Percentiles rank a stretch among this genome's conserved stretches.
These are phyloP conservation scores for Paradisaea rubra DNA, from an alignment of 2,113 vertebrate genomes.

Conservation along the genomic window DNA sequence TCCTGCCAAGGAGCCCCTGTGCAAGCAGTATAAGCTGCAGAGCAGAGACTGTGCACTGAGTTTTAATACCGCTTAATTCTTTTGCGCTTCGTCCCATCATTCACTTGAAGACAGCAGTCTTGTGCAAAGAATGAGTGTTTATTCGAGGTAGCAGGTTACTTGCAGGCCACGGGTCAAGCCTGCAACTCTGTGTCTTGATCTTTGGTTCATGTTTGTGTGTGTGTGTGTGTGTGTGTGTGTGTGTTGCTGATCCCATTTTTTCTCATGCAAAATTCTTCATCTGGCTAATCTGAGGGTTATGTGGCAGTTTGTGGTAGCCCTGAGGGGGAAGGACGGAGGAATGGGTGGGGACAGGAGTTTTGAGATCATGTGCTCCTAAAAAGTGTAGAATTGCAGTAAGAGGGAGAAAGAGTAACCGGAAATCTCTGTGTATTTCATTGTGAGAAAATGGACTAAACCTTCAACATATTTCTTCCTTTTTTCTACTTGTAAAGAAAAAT, in stretches of 20 bases:
- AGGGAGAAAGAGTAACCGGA: neutral
- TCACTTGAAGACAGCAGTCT: neutral
- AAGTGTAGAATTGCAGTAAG: neutral
- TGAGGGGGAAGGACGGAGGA: neutral
- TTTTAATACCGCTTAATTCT: neutral
- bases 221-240: neutral
- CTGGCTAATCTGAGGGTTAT: neutral
- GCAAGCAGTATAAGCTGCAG: neutral
- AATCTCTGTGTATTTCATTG: neutral
- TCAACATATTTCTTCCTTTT: neutral
- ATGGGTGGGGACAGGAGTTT: neutral
- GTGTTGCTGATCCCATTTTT: neutral
- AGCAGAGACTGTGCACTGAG: neutral
- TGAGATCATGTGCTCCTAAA: neutral
- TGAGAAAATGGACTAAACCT: neutral
- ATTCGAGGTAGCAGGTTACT: neutral
- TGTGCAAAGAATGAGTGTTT: neutral
- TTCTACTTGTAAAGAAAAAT: neutral
- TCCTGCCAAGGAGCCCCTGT: neutral
- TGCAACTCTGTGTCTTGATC: neutral
- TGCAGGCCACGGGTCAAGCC: accelerated
- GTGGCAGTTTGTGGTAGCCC: neutral
- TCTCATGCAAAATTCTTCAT: neutral
- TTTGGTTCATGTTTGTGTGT: neutral
- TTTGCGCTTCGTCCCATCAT: accelerated